Conservation (phyloP, 2,888 invertebrate genomes). For the Zaprionus obscuricornis region DNA sequence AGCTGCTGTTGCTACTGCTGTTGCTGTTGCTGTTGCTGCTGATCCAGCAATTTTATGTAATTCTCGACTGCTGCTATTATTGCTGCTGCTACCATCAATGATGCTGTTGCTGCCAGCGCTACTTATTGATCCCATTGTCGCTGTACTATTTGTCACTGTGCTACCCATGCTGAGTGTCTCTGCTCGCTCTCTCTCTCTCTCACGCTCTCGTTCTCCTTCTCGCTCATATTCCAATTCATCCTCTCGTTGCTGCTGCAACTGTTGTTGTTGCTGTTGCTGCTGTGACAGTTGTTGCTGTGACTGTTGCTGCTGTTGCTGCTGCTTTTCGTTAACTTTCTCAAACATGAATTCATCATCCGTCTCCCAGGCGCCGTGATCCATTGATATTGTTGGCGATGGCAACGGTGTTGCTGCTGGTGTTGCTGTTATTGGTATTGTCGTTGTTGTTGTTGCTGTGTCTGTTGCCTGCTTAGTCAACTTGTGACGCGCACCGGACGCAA, state of each 20-base stretch:
- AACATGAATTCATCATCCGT: constrained; percentile 83
- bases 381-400: constrained; percentile 60
- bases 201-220: background rate
- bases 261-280: background rate
- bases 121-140: constrained; percentile 71
- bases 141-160: constrained; percentile 80
- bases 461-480: constrained; percentile 41
- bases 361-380: constrained; percentile 83
- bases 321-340: constrained; percentile 54
- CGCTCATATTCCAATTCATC: background rate
- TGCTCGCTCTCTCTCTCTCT: background rate
- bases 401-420: constrained; percentile 46
- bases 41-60: no score
- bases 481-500: constrained; percentile 62
- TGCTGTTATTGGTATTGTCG: constrained; percentile 14
- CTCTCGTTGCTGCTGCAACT: background rate
- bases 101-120: constrained; percentile 37
- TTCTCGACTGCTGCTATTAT: no score
- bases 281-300: constrained; percentile 2
- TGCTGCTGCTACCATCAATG: background rate
- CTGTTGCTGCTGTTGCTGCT: background rate
- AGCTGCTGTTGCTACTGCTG: no score
- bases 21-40: constrained; percentile 5
- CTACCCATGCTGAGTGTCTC: constrained; percentile 76
- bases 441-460: constrained; percentile 2